These are phyloP conservation scores for Pomacea canaliculata DNA, from an alignment of 2,888 invertebrate species.

Conservation along the genomic window DNA sequence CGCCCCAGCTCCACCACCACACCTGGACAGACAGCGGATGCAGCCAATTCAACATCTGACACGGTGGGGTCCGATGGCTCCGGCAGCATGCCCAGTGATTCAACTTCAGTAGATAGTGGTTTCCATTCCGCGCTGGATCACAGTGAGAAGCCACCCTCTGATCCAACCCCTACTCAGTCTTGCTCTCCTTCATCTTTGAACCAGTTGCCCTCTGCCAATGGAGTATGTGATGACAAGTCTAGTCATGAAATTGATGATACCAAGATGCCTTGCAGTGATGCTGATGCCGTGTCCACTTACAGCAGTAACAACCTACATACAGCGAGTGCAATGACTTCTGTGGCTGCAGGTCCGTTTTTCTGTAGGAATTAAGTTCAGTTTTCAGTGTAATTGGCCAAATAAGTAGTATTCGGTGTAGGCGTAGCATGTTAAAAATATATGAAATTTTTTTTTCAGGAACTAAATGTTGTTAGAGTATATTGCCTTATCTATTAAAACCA, in stretches of 20 bases:
- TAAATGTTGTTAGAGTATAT: too few relatives aligned
- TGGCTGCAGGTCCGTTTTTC: constrained; percentile 4
- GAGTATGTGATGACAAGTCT: constrained; percentile 10
- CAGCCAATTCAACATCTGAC: constrained; percentile 10
- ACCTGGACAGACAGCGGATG: constrained; percentile 30
- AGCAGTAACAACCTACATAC: neutral
- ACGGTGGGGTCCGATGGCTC: constrained; percentile 35
- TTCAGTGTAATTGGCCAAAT: neutral
- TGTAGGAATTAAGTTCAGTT: neutral
- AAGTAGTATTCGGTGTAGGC: constrained; percentile 1
- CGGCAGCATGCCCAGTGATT: constrained; percentile 37
- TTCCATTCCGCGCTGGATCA: constrained; percentile 36
- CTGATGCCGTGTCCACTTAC: constrained; percentile 22
- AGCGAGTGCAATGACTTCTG: constrained; percentile 6
- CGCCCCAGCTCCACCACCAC: constrained; percentile 34
- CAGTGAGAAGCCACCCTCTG: constrained; percentile 31
- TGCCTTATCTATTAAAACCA: too few relatives aligned
- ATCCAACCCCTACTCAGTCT: constrained; percentile 26
- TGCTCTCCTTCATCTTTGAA: constrained; percentile 9
- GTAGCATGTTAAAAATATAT: too few relatives aligned
- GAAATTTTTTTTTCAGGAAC: too few relatives aligned
- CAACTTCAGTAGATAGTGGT: constrained; percentile 38
- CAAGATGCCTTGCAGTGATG: constrained; percentile 32
- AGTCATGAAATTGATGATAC: constrained; percentile 28
- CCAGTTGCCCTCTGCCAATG: constrained; percentile 6